These are phyloP conservation scores for Lithophane ornitopus DNA, from an alignment of 2,888 invertebrate genomes.

Conservation along the genomic window DNA sequence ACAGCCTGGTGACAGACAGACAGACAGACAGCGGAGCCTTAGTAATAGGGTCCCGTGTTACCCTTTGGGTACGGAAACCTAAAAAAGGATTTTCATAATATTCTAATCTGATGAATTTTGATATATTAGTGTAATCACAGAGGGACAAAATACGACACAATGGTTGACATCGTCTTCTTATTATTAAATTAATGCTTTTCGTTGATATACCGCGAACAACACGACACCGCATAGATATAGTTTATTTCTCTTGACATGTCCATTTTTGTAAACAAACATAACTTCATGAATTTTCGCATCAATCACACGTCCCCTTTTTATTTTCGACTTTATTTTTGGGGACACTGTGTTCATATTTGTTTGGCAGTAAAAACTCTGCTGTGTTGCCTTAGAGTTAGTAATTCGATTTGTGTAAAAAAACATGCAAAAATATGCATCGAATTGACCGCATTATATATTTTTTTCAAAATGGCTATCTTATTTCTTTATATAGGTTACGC, in stretches of 20 bases:
- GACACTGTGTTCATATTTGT: neutral
- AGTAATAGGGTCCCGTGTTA: too few species aligned
- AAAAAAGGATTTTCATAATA: neutral
- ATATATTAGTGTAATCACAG: neutral
- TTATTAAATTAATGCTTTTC: slow-evolving; percentile 23
- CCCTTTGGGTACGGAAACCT: too few species aligned
- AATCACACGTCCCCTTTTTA: neutral
- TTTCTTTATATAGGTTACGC: too few species aligned
- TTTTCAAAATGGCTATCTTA: too few species aligned
- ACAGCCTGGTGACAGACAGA: too few species aligned
- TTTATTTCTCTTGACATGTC: neutral
- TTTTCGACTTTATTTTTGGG: neutral
- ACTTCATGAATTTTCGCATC: too few species aligned
- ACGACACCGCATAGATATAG: neutral
- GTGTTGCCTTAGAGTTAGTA: neutral
- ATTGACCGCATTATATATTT: neutral
- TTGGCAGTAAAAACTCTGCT: neutral
- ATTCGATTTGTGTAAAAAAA: too few species aligned
- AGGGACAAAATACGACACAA: slow-evolving; percentile 24
- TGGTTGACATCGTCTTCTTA: slow-evolving; percentile 21
- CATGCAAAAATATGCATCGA: too few species aligned
- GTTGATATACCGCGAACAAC: neutral
- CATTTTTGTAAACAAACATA: neutral
- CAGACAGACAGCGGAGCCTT: too few species aligned
- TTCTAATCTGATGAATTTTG: neutral